Evolutionary conservation across 2,113 vertebrate genomes (phyloP).

Genomic region (Circaetus gallicus): DNA sequence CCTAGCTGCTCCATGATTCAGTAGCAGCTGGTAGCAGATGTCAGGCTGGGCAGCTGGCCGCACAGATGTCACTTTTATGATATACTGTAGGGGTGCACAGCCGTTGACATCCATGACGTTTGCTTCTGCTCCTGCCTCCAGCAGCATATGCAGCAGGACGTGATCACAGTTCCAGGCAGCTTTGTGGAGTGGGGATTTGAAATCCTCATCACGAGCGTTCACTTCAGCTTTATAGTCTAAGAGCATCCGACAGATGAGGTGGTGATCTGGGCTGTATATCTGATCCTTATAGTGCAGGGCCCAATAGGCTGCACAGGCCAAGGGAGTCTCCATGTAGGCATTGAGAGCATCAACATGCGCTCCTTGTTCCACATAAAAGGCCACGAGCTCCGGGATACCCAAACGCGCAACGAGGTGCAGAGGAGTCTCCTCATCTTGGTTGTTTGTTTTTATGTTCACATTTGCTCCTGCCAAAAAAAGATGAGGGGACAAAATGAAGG

Average conservation of each 20-base stretch:
- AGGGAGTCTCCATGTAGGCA: constrained; percentile 83
- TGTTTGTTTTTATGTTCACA: constrained; percentile 81
- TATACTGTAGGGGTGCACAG: constrained; percentile 88
- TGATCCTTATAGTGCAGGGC: constrained; percentile 85
- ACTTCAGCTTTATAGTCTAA: constrained; percentile 85
- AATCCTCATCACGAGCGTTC: constrained; percentile 84
- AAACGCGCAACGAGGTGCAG: constrained; percentile 83
- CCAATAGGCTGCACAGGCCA: constrained; percentile 88
- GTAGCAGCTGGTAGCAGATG: constrained; percentile 88
- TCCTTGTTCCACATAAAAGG: constrained; percentile 83
- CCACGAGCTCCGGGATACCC: constrained; percentile 83
- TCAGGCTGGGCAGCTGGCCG: constrained; percentile 81
- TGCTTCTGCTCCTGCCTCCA: constrained; percentile 86
- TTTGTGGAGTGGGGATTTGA: constrained; percentile 91
- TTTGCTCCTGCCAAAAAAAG: constrained; percentile 79
- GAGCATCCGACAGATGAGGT: constrained; percentile 85
- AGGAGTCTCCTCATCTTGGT: constrained; percentile 86
- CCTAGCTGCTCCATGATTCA: constrained; percentile 87
- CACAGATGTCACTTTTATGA: constrained; percentile 87
- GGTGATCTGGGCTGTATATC: constrained; percentile 84
- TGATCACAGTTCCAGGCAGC: constrained; percentile 97
- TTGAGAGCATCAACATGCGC: constrained; percentile 82
- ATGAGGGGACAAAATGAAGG: background rate
- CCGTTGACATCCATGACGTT: constrained; percentile 91
- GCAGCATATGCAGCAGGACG: constrained; percentile 86